Percentiles rank a stretch among this genome's conserved stretches.
These are phyloP conservation scores for Drosophila bunnanda DNA, from an alignment of 2,888 invertebrate species.

Conservation along the genomic window DNA sequence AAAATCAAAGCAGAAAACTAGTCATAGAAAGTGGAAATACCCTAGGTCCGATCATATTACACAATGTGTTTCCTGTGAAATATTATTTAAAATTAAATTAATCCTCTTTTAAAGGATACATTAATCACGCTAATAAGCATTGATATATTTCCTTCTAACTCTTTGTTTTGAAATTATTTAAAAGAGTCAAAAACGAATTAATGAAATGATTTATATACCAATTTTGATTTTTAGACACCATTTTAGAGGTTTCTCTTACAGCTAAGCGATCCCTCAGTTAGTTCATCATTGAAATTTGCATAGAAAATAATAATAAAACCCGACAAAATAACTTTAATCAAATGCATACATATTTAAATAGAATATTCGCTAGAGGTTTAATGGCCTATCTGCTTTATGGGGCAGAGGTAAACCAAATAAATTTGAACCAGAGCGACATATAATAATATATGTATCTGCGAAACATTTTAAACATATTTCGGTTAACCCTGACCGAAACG, in stretches of 20 bases:
- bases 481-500: conserved; percentile 15
- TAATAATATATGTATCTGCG: conserved; percentile 2
- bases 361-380: conserved; percentile 23
- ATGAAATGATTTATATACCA: neutral
- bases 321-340: conserved; percentile 44
- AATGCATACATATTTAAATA: conserved; percentile 50
- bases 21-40: neutral
- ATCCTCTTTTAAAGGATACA: neutral
- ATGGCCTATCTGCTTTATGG: conserved; percentile 5
- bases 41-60: neutral
- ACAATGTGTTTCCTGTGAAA: neutral
- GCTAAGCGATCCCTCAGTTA: neutral
- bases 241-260: neutral
- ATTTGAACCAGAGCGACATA: conserved; percentile 16
- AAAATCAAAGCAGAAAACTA: conserved; percentile 1
- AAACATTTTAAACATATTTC: conserved; percentile 21
- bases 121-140: no score
- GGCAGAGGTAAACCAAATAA: conserved; percentile 7
- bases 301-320: conserved; percentile 29
- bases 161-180: neutral
- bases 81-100: neutral
- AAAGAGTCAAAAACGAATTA: neutral
- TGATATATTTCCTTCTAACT: no score
- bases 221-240: neutral
- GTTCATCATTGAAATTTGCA: conserved; percentile 13